Base-by-base conservation (phyloP, 1,140 invertebrate genomes). In the Hestina assimilis region DNA sequence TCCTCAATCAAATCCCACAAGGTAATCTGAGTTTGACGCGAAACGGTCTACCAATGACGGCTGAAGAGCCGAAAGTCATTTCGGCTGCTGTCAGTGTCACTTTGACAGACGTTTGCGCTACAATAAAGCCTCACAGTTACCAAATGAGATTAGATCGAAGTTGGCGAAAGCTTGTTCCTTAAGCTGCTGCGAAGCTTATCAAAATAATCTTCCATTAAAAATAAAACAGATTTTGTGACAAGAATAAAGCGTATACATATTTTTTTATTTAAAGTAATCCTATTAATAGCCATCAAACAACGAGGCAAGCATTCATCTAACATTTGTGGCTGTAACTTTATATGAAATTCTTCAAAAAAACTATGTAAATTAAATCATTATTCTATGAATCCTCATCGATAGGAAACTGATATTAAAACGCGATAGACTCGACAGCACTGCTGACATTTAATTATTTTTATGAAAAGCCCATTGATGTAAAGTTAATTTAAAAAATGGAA, bases 101-200 rank as follows among this genome's bases (percentile, higher is more conserved):
- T 46, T 26, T 54, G 62, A 52, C 48, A 45, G 46, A 9, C 60
- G 19, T 63, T 38, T 72, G 71, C 69, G 60, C 48, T 54, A 60
- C 75, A 59, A 65, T 45, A 50, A 86, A 76, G 69, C 72, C 94
- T 95, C 94, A 95, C 93, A 95, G 94, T 95, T 96, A 96, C 94
- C 93, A 93, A 93, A 95, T 95, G 95, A 96, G 94, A 96, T 96
- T 96, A 94, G 83, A 89, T 74, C 76, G 83, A 78, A 70, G 75
- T 52, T 53, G 80, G 83, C 72, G 61, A 52, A 87, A 86, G 78
- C 78, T 75, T 68, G 60, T 14, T 61, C 69, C 55, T 58, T 24
- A 28, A 51, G 23, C 12, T 58, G 46, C 55, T 51, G 46, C 12
- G 41, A 43, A 43, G 46, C 55, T 53, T 33, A 47, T 28, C 24